Evolutionary conservation across 2,113 vertebrate species (phyloP).

Genomic region (Elaphurus davidianus): DNA sequence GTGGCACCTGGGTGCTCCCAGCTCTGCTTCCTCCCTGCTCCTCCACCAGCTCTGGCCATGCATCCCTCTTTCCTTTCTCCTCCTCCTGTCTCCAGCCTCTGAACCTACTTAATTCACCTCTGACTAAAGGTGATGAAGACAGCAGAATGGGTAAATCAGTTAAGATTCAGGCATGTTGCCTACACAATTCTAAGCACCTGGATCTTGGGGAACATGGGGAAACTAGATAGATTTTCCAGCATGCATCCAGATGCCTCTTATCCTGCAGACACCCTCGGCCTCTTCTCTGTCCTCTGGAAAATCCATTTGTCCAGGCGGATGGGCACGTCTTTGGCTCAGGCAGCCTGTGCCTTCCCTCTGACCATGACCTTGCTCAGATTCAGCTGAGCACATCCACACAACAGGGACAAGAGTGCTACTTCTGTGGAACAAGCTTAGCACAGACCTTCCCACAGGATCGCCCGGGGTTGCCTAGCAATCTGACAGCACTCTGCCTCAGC

Average conservation of each 20-base stretch:
- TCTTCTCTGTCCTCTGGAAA: not conserved
- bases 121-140: not conserved
- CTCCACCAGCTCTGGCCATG: not conserved
- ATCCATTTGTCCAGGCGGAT: not conserved
- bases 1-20: not conserved
- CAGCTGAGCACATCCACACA: not conserved
- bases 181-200: not conserved
- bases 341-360: not conserved
- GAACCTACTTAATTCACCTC: not conserved
- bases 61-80: not conserved
- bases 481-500: conserved; percentile 50
- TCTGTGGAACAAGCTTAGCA: not conserved
- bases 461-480: conserved; percentile 77
- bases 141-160: not conserved
- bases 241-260: not conserved
- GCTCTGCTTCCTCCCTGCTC: not conserved
- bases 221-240: not conserved
- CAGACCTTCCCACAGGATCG: conserved; percentile 54
- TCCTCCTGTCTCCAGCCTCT: not conserved
- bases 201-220: not conserved
- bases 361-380: not conserved
- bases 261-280: not conserved
- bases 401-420: not conserved
- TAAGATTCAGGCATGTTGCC: not conserved
- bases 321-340: rapidly evolving